Evolutionary conservation across 2,797 vertebrate species (phyloP).

Genomic region (Scolopax bukidnonensis): DNA sequence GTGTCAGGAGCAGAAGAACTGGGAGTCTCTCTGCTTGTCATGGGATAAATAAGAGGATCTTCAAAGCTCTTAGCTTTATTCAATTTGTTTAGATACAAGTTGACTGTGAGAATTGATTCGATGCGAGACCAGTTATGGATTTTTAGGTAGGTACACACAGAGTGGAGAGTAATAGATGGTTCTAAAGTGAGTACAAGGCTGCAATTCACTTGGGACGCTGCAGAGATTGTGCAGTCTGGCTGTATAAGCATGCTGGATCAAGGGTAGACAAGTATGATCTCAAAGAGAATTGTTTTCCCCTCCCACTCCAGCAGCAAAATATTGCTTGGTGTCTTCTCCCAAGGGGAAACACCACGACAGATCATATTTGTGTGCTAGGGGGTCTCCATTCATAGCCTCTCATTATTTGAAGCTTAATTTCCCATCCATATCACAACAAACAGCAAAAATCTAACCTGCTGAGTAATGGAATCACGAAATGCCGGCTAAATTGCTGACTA

Average conservation of each 20-base stretch:
- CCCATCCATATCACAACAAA: background rate
- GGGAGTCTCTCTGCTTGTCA: conserved; percentile 75
- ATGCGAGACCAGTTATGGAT: conserved; percentile 67
- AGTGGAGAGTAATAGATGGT: conserved; percentile 36
- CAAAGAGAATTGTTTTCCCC: background rate
- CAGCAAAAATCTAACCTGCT: background rate
- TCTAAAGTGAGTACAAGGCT: conserved; percentile 23
- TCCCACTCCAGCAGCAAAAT: background rate
- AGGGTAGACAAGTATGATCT: background rate
- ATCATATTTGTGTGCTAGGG: background rate
- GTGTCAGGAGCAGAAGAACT: conserved; percentile 74
- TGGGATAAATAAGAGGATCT: conserved; percentile 78
- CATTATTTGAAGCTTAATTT: background rate
- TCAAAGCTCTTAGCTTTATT: conserved; percentile 72
- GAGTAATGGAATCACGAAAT: background rate
- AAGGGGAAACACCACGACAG: background rate
- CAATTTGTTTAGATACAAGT: conserved; percentile 78
- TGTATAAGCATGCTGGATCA: background rate
- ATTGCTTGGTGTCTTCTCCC: background rate
- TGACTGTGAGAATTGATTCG: conserved; percentile 75
- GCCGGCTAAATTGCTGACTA: background rate
- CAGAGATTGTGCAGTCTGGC: background rate
- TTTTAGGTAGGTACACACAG: conserved; percentile 60
- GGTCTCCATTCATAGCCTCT: background rate
- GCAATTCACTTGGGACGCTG: conserved; percentile 5